Percentiles rank a stretch among this genome's conserved stretches.
phyloP scores from a whole-genome alignment of 1,140 invertebrate species.

The Eumeta japonica region DNA sequence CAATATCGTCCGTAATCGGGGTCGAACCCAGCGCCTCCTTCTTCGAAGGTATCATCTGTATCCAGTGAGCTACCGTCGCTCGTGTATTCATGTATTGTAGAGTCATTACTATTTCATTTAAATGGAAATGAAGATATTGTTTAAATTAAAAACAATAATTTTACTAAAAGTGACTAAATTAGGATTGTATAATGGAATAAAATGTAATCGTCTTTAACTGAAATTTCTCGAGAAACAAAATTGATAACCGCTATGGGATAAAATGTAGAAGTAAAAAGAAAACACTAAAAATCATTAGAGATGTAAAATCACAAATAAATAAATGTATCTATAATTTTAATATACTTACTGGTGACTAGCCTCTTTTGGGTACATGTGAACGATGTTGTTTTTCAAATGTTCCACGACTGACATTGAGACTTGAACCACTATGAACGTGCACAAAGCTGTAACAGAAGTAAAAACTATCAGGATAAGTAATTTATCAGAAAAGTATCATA shows the following conservation, averaged over 20 bases:
- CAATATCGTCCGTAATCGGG: no score
- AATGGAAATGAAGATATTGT: no score
- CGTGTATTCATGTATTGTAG: no score
- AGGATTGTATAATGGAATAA: conserved; percentile 5
- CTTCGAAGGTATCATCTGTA: no score
- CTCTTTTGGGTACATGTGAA: conserved; percentile 67
- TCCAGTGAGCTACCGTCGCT: no score
- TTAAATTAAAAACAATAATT: background rate
- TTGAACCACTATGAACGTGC: conserved; percentile 76
- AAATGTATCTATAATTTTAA: background rate
- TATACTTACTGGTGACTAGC: conserved; percentile 60
- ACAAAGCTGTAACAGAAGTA: conserved; percentile 27
- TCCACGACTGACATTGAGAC: conserved; percentile 72
- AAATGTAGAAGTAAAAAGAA: no score
- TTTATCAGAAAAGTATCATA: no score
- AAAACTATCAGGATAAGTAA: background rate
- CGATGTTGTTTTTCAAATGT: conserved; percentile 67
- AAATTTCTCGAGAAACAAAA: no score
- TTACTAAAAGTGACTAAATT: conserved; percentile 1
- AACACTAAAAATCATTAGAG: no score
- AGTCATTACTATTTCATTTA: no score
- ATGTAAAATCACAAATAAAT: background rate
- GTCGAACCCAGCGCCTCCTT: no score
- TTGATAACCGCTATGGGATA: no score
- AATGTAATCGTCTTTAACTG: conserved; percentile 1